phyloP scores from a whole-genome alignment of 2,113 vertebrate species.

The Motacilla alba region DNA sequence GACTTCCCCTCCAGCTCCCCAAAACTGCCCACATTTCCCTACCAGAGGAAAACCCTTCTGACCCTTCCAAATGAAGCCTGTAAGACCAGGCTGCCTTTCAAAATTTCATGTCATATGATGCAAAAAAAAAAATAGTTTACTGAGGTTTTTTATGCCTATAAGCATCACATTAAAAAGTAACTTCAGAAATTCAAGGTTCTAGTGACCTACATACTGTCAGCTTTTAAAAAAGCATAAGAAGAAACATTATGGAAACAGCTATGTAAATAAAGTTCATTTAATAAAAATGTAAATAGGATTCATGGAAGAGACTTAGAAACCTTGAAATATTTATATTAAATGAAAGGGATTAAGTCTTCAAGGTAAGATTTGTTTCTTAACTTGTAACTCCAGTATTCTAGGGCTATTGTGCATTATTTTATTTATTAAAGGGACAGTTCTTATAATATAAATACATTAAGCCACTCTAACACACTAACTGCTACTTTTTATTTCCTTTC shows the following conservation, averaged over 20 bases:
- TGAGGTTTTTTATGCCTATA: background rate
- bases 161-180: background rate
- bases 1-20: background rate
- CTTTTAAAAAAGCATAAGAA: background rate
- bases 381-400: background rate
- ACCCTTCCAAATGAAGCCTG: background rate
- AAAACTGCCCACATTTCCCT: rapidly evolving
- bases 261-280: conserved; percentile 49
- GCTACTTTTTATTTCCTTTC: background rate
- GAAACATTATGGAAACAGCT: background rate
- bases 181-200: conserved; percentile 7
- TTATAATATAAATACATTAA: background rate
- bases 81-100: background rate
- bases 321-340: conserved; percentile 44
- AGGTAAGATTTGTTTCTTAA: background rate
- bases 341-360: background rate
- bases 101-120: background rate
- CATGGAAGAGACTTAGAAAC: conserved; percentile 38
- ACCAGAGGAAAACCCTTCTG: background rate
- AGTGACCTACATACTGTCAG: background rate
- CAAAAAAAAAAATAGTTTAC: background rate
- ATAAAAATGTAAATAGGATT: conserved; percentile 62
- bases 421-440: background rate
- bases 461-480: background rate
- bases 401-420: background rate